Base-by-base conservation (phyloP, 1,140 invertebrate species). In the Neelides sp. region DNA sequence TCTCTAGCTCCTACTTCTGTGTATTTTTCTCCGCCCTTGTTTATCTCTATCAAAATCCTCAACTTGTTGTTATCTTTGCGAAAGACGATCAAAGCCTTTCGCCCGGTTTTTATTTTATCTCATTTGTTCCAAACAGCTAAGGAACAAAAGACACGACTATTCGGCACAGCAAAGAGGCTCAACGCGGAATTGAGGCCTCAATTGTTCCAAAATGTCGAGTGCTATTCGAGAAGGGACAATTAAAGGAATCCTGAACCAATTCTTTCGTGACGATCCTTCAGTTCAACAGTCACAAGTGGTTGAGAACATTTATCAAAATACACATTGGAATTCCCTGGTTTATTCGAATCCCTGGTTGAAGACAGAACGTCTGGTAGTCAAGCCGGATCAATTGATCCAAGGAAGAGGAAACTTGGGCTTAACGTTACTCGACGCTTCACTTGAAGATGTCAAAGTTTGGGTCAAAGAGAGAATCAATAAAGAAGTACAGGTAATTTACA, bases 381-480 rank as follows among this genome's bases (percentile, higher is more conserved):
- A 99, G 67, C 95, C 94, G 0, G 95, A 99, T 74, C 95, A 98
- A 71, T 72, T 98, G 65, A 98, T 99, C 62, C 98, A 99, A 69
- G 74, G 95, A 22, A 78, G 95, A 46, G 95, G 95, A 39, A 98
- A 98, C 68, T 77, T 98, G 20, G 93, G 93, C 22, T 71, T 99
- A 26, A 97, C 98, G 54, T 91, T 54, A 36, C 90, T 98, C 1
- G 94, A 96, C 65, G 82, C 81, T 54, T 78, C 82, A 57, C 72
- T 88, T 2, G 68, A 72, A 10, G 78, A 79, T 4, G 85, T 85
- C 4, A 75, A 89, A 64, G 64, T 80, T 69, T 98, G 94, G 93
- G 76, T 98, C 35, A 66, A 68, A n/a, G 82, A 91, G 57, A 79
- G 86, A 52, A 81, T 90, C 65, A 78, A 79, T 62, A 88, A 88